Conservation (phyloP, 2,888 invertebrate species). For the Cosmia trapezina region DNA sequence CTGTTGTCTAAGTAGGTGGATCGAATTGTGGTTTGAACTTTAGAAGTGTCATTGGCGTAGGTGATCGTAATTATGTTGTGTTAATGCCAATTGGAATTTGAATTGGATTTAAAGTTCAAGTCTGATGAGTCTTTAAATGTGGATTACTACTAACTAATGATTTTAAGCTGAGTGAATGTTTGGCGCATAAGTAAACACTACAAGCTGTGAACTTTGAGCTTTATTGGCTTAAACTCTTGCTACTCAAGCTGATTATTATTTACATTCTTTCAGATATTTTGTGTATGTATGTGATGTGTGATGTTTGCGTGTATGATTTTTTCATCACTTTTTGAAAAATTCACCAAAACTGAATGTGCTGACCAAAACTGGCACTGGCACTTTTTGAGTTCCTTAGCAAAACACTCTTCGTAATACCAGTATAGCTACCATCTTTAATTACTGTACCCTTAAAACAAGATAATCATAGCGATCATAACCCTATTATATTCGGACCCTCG, state of each 20-base stretch:
- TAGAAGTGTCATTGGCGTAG: conserved; percentile 23
- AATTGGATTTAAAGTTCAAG: conserved; percentile 9
- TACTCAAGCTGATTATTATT: background rate
- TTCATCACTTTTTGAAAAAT: too few species aligned
- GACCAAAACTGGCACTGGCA: background rate
- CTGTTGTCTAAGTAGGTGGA: conserved; percentile 47
- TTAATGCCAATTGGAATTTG: conserved; percentile 12
- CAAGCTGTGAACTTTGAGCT: background rate
- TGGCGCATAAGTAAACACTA: too few species aligned
- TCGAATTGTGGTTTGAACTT: conserved; percentile 41
- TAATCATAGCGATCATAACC: conserved; percentile 58
- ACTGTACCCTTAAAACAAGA: conserved; percentile 47
- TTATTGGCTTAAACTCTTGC: background rate
- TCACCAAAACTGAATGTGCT: too few species aligned
- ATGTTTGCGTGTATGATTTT: background rate
- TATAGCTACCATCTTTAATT: conserved; percentile 44
- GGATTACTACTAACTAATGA: background rate
- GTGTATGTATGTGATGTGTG: too few species aligned
- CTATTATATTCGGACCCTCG: conserved; percentile 51
- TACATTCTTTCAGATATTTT: background rate
- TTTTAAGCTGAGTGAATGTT: background rate
- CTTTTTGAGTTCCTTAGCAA: background rate
- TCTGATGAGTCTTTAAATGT: background rate
- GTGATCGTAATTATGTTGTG: conserved; percentile 21
- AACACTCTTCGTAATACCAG: conserved; percentile 1